Conservation (phyloP, 2,888 invertebrate genomes). For the Pseudococcus jackbeardsleyi region DNA sequence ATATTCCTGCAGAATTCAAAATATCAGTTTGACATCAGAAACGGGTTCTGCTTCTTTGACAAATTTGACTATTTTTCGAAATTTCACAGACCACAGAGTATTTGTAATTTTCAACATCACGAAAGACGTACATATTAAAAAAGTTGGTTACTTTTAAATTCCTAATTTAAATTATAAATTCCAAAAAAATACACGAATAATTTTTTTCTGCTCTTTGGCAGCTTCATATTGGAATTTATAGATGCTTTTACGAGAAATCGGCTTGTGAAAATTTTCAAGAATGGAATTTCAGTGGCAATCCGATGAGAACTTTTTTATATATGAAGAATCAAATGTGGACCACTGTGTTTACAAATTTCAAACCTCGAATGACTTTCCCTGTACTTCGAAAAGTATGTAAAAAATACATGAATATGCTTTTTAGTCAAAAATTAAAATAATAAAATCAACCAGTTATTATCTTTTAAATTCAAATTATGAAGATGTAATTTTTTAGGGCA, state of each 20-base stretch:
- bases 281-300: neutral
- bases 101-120: neutral
- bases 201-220: no score
- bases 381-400: neutral
- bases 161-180: no score
- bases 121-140: neutral
- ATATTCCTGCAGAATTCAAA: neutral
- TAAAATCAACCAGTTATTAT: no score
- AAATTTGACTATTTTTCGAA: neutral
- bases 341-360: neutral
- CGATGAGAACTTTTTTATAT: neutral
- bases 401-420: no score
- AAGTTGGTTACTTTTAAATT: neutral
- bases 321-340: conserved; percentile 39
- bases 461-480: no score
- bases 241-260: neutral
- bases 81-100: neutral
- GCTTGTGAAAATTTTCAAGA: neutral
- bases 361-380: neutral
- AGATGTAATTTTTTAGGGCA: neutral
- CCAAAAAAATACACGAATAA: no score
- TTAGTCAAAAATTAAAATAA: no score
- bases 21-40: neutral
- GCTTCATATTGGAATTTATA: neutral
- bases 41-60: neutral